phyloP scores from a whole-genome alignment of 2,888 invertebrate species.

The Campopleginae sp. region DNA sequence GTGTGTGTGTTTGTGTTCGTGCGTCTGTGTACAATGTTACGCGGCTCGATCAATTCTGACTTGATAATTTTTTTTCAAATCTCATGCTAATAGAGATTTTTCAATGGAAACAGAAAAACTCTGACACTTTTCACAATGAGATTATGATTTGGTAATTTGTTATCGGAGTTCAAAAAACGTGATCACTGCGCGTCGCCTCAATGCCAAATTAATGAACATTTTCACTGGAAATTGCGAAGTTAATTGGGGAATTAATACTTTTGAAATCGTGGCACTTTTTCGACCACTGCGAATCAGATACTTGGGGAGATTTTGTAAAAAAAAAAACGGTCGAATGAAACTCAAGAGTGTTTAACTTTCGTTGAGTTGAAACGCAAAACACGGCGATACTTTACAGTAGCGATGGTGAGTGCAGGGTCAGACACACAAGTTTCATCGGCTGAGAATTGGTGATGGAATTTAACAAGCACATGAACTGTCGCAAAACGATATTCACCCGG shows the following conservation, averaged over 20 bases:
- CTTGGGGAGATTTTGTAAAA: neutral
- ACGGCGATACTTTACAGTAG: conserved; percentile 21
- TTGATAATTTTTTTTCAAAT: neutral
- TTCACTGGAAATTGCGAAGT: neutral
- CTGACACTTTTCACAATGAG: neutral
- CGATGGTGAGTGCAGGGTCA: conserved; percentile 13
- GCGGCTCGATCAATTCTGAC: neutral
- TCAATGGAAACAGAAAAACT: neutral
- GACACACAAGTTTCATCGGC: neutral
- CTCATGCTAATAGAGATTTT: neutral
- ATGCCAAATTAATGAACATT: neutral
- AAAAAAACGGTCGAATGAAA: neutral
- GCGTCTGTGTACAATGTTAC: too few relatives aligned
- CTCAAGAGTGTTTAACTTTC: neutral
- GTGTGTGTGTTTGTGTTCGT: neutral
- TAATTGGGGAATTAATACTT: neutral
- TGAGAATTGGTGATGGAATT: neutral
- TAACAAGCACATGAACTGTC: neutral
- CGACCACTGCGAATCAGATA: too few relatives aligned
- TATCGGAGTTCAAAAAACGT: neutral
- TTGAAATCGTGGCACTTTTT: neutral
- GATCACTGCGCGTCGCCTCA: too few relatives aligned
- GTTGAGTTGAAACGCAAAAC: neutral
- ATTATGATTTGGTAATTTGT: neutral
- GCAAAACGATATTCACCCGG: conserved; percentile 6